Evolutionary conservation across 2,113 vertebrate genomes (phyloP).

Genomic region (Chamaetylas fuelleborni): DNA sequence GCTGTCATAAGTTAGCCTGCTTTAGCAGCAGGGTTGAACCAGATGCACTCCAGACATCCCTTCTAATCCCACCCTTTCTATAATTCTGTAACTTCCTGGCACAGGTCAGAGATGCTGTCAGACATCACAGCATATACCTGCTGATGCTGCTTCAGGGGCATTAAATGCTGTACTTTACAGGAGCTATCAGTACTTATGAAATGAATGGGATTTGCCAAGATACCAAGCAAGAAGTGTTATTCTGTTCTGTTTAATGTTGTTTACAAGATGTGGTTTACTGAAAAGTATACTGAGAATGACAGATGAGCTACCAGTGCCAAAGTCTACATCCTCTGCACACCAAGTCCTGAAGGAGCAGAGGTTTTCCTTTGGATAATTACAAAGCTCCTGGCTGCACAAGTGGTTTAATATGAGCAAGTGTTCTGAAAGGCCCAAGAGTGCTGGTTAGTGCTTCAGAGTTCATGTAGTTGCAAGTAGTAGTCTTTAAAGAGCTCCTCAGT

Average conservation of each 20-base stretch:
- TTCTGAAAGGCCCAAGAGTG: background rate
- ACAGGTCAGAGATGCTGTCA: background rate
- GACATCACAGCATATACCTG: background rate
- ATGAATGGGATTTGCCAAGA: background rate
- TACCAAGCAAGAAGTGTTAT: background rate
- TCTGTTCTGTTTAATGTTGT: background rate
- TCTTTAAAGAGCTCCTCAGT: background rate
- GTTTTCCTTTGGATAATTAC: background rate
- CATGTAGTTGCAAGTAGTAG: background rate
- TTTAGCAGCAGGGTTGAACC: background rate
- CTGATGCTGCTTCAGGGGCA: background rate
- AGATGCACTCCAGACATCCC: background rate
- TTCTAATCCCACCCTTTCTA: background rate
- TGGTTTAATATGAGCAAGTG: background rate
- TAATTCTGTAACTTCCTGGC: background rate
- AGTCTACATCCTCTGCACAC: background rate
- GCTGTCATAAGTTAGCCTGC: background rate
- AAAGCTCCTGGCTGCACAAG: background rate
- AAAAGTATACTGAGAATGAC: background rate
- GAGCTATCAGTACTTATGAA: background rate
- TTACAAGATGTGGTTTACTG: background rate
- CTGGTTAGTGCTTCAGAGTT: background rate
- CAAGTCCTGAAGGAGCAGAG: background rate
- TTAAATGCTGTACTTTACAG: background rate
- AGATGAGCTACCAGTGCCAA: background rate